phyloP scores from a whole-genome alignment of 1,140 invertebrate species.

The Spodoptera frugiperda region DNA sequence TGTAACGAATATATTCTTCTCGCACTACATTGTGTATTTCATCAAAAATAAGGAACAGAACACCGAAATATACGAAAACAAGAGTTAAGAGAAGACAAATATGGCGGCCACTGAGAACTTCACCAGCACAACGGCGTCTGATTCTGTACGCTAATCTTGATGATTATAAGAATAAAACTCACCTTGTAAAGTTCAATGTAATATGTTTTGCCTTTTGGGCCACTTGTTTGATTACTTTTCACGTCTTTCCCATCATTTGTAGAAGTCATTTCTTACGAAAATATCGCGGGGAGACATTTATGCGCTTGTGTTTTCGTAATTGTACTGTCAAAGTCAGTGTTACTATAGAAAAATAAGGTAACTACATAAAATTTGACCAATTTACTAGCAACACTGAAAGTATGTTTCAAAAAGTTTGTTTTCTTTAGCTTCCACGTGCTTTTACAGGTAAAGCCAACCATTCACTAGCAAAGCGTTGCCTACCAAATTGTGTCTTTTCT shows the following conservation, averaged over 20 bases:
- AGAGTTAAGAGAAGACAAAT: slow-evolving; percentile 77
- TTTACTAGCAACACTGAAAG: neutral
- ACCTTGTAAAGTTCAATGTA: slow-evolving; percentile 85
- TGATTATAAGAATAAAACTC: slow-evolving; percentile 68
- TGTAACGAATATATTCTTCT: slow-evolving; percentile 30
- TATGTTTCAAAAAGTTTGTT: neutral
- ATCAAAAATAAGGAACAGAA: slow-evolving; percentile 26
- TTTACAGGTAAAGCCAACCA: neutral
- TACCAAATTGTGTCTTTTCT: no score
- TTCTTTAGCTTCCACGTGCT: neutral
- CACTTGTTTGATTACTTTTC: slow-evolving; percentile 82
- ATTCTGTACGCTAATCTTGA: slow-evolving; percentile 59
- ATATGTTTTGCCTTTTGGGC: slow-evolving; percentile 81
- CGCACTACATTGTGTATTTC: neutral
- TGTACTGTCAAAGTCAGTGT: slow-evolving; percentile 81
- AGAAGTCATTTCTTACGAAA: slow-evolving; percentile 86
- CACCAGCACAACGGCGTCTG: slow-evolving; percentile 82
- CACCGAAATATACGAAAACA: slow-evolving; percentile 69
- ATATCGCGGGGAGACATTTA: slow-evolving; percentile 86
- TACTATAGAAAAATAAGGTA: slow-evolving; percentile 56
- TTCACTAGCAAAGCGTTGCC: no score
- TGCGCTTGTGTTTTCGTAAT: slow-evolving; percentile 85
- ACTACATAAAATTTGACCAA: neutral
- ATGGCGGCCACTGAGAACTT: slow-evolving; percentile 83
- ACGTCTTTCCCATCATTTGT: slow-evolving; percentile 86